Evolutionary conservation across 2,113 vertebrate species (phyloP).

Genomic region (Progne subis): DNA sequence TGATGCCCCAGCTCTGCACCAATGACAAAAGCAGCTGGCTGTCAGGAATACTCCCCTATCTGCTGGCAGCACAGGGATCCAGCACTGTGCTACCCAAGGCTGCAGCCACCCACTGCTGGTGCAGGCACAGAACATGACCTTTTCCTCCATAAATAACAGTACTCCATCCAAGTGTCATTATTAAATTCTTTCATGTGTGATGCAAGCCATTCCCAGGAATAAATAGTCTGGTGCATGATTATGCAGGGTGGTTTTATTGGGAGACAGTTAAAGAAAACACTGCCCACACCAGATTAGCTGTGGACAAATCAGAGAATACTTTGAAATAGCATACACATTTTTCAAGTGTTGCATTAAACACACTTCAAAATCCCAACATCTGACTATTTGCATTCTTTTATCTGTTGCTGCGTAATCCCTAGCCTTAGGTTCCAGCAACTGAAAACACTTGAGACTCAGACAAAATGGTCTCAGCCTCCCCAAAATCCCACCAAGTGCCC

Average conservation of each 20-base stretch:
- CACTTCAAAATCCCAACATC: not conserved
- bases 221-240: not conserved
- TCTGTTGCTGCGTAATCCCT: not conserved
- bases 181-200: constrained; percentile 39
- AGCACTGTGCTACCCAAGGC: not conserved
- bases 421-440: not conserved
- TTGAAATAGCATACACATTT: not conserved
- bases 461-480: not conserved
- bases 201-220: constrained; percentile 4
- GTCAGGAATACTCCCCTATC: constrained; percentile 4
- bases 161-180: constrained; percentile 17
- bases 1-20: not conserved
- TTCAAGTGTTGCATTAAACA: not conserved
- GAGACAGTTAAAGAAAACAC: constrained; percentile 33
- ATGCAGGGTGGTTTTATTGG: not conserved
- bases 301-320: not conserved
- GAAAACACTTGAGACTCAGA: not conserved
- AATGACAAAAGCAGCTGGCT: constrained; percentile 15
- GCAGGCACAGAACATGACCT: not conserved
- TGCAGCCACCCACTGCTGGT: not conserved
- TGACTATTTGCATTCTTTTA: not conserved
- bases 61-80: not conserved
- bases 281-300: not conserved
- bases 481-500: not conserved
- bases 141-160: constrained; percentile 45